Base-by-base conservation (phyloP, 2,113 vertebrate genomes). In the Erythrocebus patas region DNA sequence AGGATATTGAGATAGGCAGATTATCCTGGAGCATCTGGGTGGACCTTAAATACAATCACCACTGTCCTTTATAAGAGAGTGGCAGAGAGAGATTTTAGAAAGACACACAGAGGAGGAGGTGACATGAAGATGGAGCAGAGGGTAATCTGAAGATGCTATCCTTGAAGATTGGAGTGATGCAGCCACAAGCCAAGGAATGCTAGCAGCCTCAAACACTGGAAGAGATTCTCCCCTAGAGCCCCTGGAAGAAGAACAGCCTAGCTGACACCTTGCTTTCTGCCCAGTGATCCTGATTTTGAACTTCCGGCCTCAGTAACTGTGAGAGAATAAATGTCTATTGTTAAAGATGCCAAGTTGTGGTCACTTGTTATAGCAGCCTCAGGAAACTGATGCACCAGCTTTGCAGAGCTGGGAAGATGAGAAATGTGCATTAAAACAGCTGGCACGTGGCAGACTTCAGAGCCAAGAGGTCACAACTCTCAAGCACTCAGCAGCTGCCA, bases 41-140 rank as follows among this genome's bases (percentile, higher is more conserved):
- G 38, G 38, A 12, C 23, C 48, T 14, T 11, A 18, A 30, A 14
- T n/a, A 18, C 52, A 14, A 30, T 27, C 55, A 2, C 4, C 0
- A 2, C 5, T 25, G 14, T 59, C 64, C 43, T 18, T 66, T 7
- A 3, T 14, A 27, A 40, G 45, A 68, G 17, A 0, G 1, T 64
- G 59, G 22, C 9, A 17, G 50, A 18, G 88, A 35, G 52, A 45
- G 18, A 18, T 2, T 1, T 5, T 14, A n/a, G 32, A 18, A 7
- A 80, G 20, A 55, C 78, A 32, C 7, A 12, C 38, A 25, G 17
- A 8, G n/a, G 32, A 40, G 70, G 40, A 14, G 5, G 89, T 2
- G 43, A 13, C 1, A 0, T 0, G 8, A 22, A 18, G 40, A 18
- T 0, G 6, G 14, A 59, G 55, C 25, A 35, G 23, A 38, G 48